These are phyloP conservation scores for Halcyon badia DNA, from an alignment of 2,797 vertebrate genomes.

Conservation along the genomic window DNA sequence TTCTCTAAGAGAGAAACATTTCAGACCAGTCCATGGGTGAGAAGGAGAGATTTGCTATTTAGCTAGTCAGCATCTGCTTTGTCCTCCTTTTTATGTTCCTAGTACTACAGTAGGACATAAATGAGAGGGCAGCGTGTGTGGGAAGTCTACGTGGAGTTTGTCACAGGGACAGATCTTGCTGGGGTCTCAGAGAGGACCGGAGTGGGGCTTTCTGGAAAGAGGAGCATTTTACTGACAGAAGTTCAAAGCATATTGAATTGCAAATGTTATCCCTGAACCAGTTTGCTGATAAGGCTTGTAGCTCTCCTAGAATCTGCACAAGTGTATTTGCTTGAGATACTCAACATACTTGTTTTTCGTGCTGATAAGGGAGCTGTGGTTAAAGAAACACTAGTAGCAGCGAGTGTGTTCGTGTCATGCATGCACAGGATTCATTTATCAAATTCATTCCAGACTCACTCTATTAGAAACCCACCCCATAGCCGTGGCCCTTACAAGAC, in stretches of 20 bases:
- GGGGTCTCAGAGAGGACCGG: neutral
- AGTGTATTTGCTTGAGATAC: slow-evolving; percentile 29
- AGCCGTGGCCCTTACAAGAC: neutral
- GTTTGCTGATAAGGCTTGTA: slow-evolving; percentile 15
- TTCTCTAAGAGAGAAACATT: neutral
- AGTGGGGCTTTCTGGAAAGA: neutral
- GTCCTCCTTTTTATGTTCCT: neutral
- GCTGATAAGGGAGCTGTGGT: slow-evolving; percentile 40
- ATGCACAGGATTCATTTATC: neutral
- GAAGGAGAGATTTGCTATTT: neutral
- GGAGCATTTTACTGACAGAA: neutral
- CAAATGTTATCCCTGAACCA: neutral
- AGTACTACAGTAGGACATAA: neutral
- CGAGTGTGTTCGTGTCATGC: neutral
- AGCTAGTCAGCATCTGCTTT: neutral
- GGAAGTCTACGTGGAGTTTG: neutral
- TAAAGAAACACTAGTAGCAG: slow-evolving; percentile 26
- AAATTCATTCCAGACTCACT: neutral
- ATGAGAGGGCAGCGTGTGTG: neutral
- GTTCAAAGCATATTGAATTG: neutral
- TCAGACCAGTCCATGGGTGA: neutral
- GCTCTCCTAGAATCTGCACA: slow-evolving; percentile 8
- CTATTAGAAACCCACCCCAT: neutral
- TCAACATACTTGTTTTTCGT: slow-evolving; percentile 18
- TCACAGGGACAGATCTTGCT: neutral